Base-by-base conservation (phyloP, 2,113 vertebrate species). In the Brachypteracias leptosomus region DNA sequence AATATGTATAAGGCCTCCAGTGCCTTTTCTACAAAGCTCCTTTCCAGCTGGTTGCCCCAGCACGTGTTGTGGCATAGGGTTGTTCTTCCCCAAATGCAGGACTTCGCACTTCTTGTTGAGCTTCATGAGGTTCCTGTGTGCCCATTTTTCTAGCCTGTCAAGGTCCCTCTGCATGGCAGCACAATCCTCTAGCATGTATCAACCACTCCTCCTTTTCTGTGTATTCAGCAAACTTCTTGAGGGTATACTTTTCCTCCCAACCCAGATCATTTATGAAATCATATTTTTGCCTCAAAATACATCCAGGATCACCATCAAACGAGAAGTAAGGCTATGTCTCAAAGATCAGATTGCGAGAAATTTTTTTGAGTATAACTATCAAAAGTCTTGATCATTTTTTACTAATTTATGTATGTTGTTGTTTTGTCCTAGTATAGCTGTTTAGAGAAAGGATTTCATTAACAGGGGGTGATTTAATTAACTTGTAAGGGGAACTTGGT, bases 181-280 rank as follows among this genome's bases (percentile, higher is more conserved):
- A 25, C 51, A 47, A 17, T 36, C 5, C 9, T 15, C 47, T 42
- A 9, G 11, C 2, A 0, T 63, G 0, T 63, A 33, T 57, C 20
- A 42, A 26, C 14, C 8, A 9, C n/a, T 79, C 5, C 9, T 66
- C 29, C 19, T 52, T 4, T 10, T n/a, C 31, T n/a, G 26, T 72
- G 18, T 57, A 20, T 38, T 38, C 19, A 14, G n/a, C 36, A 67
- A 21, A 67, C 8, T 31, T 67, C 6, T 46, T 85, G 38, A 67
- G 20, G 3, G 8, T 47, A 4, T 29, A 10, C n/a, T 54, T 10
- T 66, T 72, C 7, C 40, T 24, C 25, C 12, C 51, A 24, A 46
- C 29, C n/a, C 28, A 72, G 13, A 20, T 44, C 1, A 1, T 44
- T 76, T 38, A 46, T 52, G 51, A 44, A 40, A 18, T 49, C n/a